phyloP scores from a whole-genome alignment of 2,113 vertebrate species.

The Raja brachyura region DNA sequence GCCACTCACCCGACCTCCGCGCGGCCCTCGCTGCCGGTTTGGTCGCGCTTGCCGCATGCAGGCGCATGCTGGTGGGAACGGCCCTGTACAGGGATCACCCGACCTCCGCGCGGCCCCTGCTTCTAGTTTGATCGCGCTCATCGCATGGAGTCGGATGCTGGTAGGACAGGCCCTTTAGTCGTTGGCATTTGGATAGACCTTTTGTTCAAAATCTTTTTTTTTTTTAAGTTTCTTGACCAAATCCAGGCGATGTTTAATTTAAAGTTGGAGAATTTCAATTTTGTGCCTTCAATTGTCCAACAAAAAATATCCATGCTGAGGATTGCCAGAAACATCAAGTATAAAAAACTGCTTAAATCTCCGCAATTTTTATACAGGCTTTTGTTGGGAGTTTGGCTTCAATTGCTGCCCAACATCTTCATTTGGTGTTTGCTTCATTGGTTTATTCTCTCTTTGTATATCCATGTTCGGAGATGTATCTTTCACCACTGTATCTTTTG shows the following conservation, averaged over 20 bases:
- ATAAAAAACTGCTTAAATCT: not conserved
- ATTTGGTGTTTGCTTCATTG: not conserved
- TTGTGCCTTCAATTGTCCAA: not conserved
- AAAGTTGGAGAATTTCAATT: not conserved
- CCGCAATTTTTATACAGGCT: not conserved
- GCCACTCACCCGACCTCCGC: too few species aligned
- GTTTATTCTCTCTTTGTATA: not conserved
- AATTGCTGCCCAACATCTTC: not conserved
- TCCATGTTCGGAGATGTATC: not conserved
- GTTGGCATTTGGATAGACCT: not conserved
- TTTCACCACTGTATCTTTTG: not conserved
- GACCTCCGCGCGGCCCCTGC: too few species aligned
- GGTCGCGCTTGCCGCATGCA: too few species aligned
- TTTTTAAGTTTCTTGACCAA: not conserved
- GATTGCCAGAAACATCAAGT: not conserved
- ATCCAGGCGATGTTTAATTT: not conserved
- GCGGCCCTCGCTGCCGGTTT: too few species aligned
- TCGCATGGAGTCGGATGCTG: too few species aligned
- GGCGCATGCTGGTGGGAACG: too few species aligned
- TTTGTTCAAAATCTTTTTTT: not conserved
- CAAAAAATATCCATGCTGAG: not conserved
- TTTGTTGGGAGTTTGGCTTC: not conserved
- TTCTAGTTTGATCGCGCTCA: too few species aligned
- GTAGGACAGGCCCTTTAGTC: too few species aligned
- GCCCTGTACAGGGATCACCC: too few species aligned